Base-by-base conservation (phyloP, 2,797 vertebrate genomes). In the Megalops cyprinoides region DNA sequence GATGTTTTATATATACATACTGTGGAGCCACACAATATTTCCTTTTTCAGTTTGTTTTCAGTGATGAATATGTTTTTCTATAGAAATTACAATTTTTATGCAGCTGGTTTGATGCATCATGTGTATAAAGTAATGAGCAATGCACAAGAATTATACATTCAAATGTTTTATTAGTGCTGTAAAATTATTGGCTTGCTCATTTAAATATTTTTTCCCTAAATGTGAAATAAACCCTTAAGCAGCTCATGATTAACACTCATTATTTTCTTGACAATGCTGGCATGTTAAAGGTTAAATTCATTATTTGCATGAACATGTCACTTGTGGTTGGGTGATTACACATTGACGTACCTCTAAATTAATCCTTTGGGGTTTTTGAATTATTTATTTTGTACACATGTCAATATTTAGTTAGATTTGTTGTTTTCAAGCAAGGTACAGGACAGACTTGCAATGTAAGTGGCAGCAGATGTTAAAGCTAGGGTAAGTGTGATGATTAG, bases 211-310 rank as follows among this genome's bases (percentile, higher is more conserved):
- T 89, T 93, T 80, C 96, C 96, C 96, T 97, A 95, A 96, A 96
- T 94, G 97, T 98, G 97, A 97, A 98, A 98, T 98, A 98, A 98
- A 98, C 94, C 96, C 96, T 96, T 97, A 96, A 94, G 93, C 96
- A 96, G 96, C 97, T 93, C 94, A 93, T 96, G 97, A 92, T 97
- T 97, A 97, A 97, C 95, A 92, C 90, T 92, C 90, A 90, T 93
- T 92, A 91, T 93, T 94, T 90, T n/a, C 37, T 71, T 71, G n/a
- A n/a, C 67, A 71, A 8, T 71, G 37, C 44, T 42, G 42, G 42
- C 37, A 71, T 34, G 44, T 71, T 20, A 71, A n/a, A 23, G 37
- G 39, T 67, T 31, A 34, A 67, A 42, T 71, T 37, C n/a, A 71
- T 67, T 18, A 71, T 42, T 71, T 20, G n/a, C 23, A 20, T 71